Evolutionary conservation across 1,140 invertebrate species (phyloP), one percentile per base, ranked within the genome.

Genomic region (Drosophila seguyi): DNA sequence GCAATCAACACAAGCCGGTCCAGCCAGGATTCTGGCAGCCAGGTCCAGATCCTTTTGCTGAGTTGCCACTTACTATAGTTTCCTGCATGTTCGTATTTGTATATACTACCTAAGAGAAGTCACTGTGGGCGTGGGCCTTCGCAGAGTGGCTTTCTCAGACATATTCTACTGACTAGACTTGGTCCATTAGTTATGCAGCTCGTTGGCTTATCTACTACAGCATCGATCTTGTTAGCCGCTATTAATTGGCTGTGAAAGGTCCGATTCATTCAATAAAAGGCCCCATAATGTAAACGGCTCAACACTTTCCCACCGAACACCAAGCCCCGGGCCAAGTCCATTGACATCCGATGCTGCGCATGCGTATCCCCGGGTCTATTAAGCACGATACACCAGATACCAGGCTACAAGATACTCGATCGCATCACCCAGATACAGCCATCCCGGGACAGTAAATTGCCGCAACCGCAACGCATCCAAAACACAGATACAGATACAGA

Each of bases 171-270:
- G 45, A 27, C 45, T 25, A 11, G 45, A 53, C 45, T 62, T 55
- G 59, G 57, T 78, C 79, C 82, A 88, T 87, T 88, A 87, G 75
- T 78, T 88, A 83, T 72, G 82, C 63, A 71, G 60, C 59, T 79
- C 50, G 81, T 63, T 81, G 45, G 66, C 65, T 75, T 88, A 83
- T 84, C 85, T 39, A 39, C 39, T 39, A 71, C 63, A 80, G 80
- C 65, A 84, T 88, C 85, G 85, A 88, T 88, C 85, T 88, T 88
- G 84, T 88, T 88, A 88, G 85, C 75, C 67, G 62, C 85, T 90
- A 81, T 88, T 88, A 88, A 88, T 88, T 88, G 84, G 53, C 84
- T 88, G 85, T 88, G 83, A 86, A 88, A 86, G 83, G 84, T 87
- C 47, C 79, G 79, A 78, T 87, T 87, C 83, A 83, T 83, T 88